phyloP scores from a whole-genome alignment of 1,140 invertebrate genomes.

The Reticulitermes speratus region DNA sequence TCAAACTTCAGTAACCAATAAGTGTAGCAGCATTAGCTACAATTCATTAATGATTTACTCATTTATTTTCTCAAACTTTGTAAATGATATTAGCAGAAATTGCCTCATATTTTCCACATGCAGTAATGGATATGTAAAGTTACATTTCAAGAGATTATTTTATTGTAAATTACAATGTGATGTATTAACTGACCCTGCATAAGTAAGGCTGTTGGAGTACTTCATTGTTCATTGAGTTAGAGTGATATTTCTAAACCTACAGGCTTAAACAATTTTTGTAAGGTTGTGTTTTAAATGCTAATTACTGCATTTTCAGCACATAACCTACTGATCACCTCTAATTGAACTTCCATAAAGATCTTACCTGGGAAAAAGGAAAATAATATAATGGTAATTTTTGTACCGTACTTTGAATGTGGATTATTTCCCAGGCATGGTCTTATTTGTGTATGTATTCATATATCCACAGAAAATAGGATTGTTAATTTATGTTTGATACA shows the following conservation, averaged over 20 bases:
- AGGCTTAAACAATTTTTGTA: neutral
- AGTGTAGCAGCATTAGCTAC: neutral
- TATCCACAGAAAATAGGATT: neutral
- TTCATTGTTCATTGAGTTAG: neutral
- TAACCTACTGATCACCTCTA: constrained; percentile 33
- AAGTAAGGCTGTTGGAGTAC: neutral
- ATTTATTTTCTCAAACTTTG: neutral
- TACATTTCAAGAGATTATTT: neutral
- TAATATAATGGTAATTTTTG: constrained; percentile 34
- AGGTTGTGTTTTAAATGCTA: constrained; percentile 24
- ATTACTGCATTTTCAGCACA: constrained; percentile 37
- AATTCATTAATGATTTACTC: neutral
- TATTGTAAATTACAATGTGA: neutral
- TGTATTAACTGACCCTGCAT: neutral
- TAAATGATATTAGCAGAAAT: neutral
- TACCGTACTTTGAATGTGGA: constrained; percentile 24
- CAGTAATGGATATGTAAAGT: neutral
- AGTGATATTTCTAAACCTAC: neutral
- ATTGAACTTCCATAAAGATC: constrained; percentile 33
- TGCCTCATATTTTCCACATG: neutral
- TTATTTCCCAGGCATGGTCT: constrained; percentile 35
- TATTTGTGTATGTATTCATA: constrained; percentile 29
- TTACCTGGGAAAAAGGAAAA: constrained; percentile 33
- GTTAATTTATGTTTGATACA: constrained; percentile 22
- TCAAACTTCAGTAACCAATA: constrained; percentile 6